A percentile compares a stretch with the other conserved stretches of the same genome.
phyloP scores from a whole-genome alignment of 2,888 invertebrate species.

The Luperina nickerlii region DNA sequence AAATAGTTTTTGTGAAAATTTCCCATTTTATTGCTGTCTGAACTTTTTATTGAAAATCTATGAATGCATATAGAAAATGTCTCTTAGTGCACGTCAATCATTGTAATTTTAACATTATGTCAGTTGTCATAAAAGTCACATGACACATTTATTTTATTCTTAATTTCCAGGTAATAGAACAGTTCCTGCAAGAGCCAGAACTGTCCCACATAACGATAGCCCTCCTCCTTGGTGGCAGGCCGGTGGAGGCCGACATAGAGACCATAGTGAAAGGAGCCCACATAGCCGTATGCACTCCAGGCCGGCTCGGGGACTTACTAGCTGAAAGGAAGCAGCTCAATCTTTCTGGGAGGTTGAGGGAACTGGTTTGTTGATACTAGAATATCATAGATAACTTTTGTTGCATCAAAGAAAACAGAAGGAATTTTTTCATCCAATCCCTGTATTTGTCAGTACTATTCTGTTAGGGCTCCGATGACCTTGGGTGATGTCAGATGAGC shows the following conservation, averaged over 20 bases:
- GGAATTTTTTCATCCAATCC: background rate
- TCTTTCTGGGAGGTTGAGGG: conserved; percentile 93
- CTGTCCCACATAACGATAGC: conserved; percentile 89
- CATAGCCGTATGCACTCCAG: conserved; percentile 98
- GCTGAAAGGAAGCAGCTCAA: conserved; percentile 93
- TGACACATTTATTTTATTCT: background rate
- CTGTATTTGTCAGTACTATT: background rate
- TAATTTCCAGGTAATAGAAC: conserved; percentile 83
- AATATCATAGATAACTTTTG: background rate
- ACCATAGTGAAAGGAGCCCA: conserved; percentile 94
- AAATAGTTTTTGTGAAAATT: background rate
- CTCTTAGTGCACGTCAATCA: background rate
- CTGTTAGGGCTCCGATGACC: no score
- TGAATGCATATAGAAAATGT: background rate
- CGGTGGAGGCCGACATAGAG: conserved; percentile 93
- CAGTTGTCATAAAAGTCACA: background rate
- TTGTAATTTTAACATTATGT: background rate
- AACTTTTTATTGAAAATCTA: background rate
- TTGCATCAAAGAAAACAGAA: background rate
- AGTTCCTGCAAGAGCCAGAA: conserved; percentile 88
- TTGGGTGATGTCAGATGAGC: no score
- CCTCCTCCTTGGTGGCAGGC: conserved; percentile 95
- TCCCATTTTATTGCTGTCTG: background rate
- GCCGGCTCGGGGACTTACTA: conserved; percentile 96
- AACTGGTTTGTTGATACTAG: conserved; percentile 90